phyloP scores from a whole-genome alignment of 2,888 invertebrate genomes.

The Thecophora atra region DNA sequence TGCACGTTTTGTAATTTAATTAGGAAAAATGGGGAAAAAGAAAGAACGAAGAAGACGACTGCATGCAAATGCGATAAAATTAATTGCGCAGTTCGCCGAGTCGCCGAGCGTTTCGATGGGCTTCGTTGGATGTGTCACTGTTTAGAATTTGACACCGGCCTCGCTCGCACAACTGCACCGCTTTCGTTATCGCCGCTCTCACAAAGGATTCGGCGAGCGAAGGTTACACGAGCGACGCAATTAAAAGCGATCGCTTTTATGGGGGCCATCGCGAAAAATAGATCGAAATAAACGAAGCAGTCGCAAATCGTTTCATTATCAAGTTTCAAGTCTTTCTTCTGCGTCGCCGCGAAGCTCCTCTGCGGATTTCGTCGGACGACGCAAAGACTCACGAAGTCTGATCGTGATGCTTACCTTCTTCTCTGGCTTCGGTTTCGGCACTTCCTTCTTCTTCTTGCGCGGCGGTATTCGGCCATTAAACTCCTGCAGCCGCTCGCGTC shows the following conservation, averaged over 20 bases:
- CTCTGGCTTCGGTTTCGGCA: constrained; percentile 55
- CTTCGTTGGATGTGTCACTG: constrained; percentile 24
- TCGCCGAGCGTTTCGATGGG: constrained; percentile 7
- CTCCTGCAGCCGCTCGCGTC: constrained; percentile 65
- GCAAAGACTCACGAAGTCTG: not conserved
- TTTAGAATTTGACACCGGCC: not conserved
- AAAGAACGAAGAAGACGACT: constrained; percentile 3
- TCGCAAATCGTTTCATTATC: too few species aligned
- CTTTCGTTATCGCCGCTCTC: too few species aligned
- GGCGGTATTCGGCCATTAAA: constrained; percentile 66
- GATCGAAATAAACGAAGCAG: not conserved
- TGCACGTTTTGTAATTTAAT: constrained; percentile 19
- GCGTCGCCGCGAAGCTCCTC: not conserved
- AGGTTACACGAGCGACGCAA: constrained; percentile 1
- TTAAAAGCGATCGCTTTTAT: not conserved
- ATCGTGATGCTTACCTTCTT: constrained; percentile 51
- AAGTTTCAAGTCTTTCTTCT: too few species aligned
- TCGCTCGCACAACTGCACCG: too few species aligned
- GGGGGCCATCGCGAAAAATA: not conserved
- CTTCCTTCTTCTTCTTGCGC: constrained; percentile 64
- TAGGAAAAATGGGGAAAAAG: constrained; percentile 18
- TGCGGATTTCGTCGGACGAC: not conserved
- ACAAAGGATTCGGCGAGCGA: not conserved
- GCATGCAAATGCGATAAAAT: constrained; percentile 59
- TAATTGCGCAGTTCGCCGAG: constrained; percentile 59